A percentile compares a stretch with the other conserved stretches of the same genome.
Evolutionary conservation across 2,797 vertebrate genomes (phyloP).

Genomic region (Sebastolobus alascanus): DNA sequence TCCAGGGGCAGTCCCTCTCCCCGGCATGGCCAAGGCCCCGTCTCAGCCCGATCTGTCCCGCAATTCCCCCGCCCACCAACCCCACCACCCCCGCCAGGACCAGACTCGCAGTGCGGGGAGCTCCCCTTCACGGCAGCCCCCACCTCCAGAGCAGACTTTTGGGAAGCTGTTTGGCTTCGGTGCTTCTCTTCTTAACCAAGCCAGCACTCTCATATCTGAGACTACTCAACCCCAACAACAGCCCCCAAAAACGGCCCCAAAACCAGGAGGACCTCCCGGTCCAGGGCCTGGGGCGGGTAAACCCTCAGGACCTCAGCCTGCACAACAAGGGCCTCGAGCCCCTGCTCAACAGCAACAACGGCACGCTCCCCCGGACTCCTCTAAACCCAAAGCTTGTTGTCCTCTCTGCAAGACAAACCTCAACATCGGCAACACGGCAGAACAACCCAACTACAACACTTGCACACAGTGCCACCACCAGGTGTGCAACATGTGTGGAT

Average conservation of each 20-base stretch:
- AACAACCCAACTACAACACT: slow-evolving; percentile 94
- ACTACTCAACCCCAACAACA: slow-evolving; percentile 88
- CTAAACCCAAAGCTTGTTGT: slow-evolving; percentile 92
- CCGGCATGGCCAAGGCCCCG: slow-evolving; percentile 88
- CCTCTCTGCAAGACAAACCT: slow-evolving; percentile 97
- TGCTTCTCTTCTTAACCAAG: slow-evolving; percentile 96
- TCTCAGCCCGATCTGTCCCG: slow-evolving; percentile 89
- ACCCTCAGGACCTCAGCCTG: slow-evolving; percentile 77
- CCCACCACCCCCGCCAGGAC: slow-evolving; percentile 81
- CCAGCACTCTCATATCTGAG: slow-evolving; percentile 95
- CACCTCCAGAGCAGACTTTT: slow-evolving; percentile 91
- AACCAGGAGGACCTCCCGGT: slow-evolving; percentile 86
- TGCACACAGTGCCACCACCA: slow-evolving; percentile 95
- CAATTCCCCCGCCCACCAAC: slow-evolving; percentile 86
- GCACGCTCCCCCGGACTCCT: slow-evolving; percentile 67
- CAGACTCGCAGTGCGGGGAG: slow-evolving; percentile 90
- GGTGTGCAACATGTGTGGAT: slow-evolving; percentile 99
- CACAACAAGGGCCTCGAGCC: slow-evolving; percentile 72
- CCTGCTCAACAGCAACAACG: slow-evolving; percentile 70
- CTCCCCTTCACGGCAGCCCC: slow-evolving; percentile 88
- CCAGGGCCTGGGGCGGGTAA: slow-evolving; percentile 79
- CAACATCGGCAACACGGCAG: slow-evolving; percentile 88
- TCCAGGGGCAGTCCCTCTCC: slow-evolving; percentile 81
- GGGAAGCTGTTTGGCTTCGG: slow-evolving; percentile 98
- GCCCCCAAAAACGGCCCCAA: slow-evolving; percentile 90